These are phyloP conservation scores for Rousettus madagascariensis DNA, from an alignment of 2,797 vertebrate species.

Conservation along the genomic window DNA sequence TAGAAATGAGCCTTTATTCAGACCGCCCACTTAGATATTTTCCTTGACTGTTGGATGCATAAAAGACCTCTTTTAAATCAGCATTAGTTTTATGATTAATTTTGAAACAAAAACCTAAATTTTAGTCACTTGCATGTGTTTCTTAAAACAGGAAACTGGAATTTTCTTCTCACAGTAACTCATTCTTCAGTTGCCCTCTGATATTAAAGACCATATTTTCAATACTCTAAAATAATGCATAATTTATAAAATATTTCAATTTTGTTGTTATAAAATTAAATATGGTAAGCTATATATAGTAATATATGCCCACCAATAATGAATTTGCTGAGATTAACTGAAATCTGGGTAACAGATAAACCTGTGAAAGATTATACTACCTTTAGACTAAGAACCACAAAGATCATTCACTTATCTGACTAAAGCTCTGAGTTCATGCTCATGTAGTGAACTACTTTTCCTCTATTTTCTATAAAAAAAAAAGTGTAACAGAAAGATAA, in stretches of 20 bases:
- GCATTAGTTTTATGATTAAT: slow-evolving; percentile 35
- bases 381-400: background rate
- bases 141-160: slow-evolving; percentile 22
- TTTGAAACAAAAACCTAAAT: slow-evolving; percentile 40
- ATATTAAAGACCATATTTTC: slow-evolving; percentile 35
- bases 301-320: background rate
- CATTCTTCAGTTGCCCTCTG: background rate
- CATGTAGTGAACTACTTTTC: background rate
- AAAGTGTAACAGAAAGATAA: background rate
- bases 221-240: background rate
- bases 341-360: background rate
- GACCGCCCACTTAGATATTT: background rate
- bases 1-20: slow-evolving; percentile 41
- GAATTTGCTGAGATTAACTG: slow-evolving; percentile 14
- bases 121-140: slow-evolving; percentile 10
- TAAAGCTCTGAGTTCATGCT: background rate
- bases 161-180: slow-evolving; percentile 32
- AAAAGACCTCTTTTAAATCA: slow-evolving; percentile 13
- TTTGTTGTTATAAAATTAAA: slow-evolving; percentile 14
- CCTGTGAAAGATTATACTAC: background rate
- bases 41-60: background rate
- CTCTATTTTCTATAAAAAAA: background rate
- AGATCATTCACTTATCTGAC: background rate
- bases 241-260: slow-evolving; percentile 25
- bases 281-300: background rate